Evolutionary conservation across 2,888 invertebrate genomes (phyloP).

Genomic region (Cheilosia pagana): DNA sequence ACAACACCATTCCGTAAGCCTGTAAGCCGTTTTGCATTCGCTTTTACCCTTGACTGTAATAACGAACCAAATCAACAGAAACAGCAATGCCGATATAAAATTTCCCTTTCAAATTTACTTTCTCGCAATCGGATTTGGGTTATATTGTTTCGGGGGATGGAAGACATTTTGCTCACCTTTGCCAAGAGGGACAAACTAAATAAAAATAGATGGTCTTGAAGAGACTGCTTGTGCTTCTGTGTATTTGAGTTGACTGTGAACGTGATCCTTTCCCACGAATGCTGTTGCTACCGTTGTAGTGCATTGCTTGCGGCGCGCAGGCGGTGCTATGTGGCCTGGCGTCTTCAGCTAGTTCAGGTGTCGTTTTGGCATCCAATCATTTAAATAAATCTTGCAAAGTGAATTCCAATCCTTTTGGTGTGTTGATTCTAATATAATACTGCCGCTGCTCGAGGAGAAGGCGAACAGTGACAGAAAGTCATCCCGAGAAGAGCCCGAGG

Average conservation of each 20-base stretch:
- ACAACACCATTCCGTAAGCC: not conserved
- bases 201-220: not conserved
- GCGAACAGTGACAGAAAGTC: slow-evolving; percentile 8
- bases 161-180: slow-evolving; percentile 20
- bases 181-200: slow-evolving; percentile 7
- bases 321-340: slow-evolving; percentile 7
- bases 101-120: slow-evolving; percentile 40
- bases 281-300: not conserved
- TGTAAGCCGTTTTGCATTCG: not conserved
- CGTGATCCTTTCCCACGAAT: slow-evolving; percentile 24
- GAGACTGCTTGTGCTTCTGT: not conserved
- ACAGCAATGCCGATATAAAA: slow-evolving; percentile 41
- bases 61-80: slow-evolving; percentile 10
- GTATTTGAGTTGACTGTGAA: slow-evolving; percentile 7
- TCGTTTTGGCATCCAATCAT: slow-evolving; percentile 65
- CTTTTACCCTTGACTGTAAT: not conserved
- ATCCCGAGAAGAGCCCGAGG: slow-evolving; percentile 3
- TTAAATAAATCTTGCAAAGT: slow-evolving; percentile 60
- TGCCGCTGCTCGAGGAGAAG: slow-evolving; percentile 9
- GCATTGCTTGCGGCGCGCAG: slow-evolving; percentile 25
- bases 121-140: slow-evolving; percentile 51
- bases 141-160: slow-evolving; percentile 31
- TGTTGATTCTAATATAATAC: slow-evolving; percentile 66
- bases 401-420: slow-evolving; percentile 56
- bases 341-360: slow-evolving; percentile 49